Evolutionary conservation across 2,888 invertebrate species (phyloP).

Genomic region (Drosophila siamana): DNA sequence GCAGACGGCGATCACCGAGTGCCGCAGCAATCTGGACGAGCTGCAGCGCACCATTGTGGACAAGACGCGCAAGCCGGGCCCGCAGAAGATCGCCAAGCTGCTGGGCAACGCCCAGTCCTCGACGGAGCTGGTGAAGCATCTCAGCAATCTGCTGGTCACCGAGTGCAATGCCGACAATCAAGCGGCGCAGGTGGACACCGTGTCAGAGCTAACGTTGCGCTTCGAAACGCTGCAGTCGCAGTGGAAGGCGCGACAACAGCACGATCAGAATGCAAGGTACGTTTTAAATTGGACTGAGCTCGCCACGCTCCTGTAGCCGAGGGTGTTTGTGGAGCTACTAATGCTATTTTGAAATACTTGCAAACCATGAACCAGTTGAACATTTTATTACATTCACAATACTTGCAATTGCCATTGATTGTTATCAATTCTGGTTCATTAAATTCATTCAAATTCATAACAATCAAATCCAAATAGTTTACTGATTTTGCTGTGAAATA

Average conservation of each 20-base stretch:
- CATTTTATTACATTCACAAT: background rate
- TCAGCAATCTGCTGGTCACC: constrained; percentile 90
- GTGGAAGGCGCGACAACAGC: constrained; percentile 91
- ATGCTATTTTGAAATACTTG: constrained; percentile 34
- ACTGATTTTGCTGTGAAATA: no score
- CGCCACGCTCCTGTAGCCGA: no score
- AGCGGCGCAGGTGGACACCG: constrained; percentile 89
- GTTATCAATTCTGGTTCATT: background rate
- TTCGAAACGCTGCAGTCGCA: constrained; percentile 89
- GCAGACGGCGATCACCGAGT: constrained; percentile 90
- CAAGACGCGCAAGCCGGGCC: constrained; percentile 88
- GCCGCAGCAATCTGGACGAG: constrained; percentile 88
- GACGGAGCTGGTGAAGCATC: constrained; percentile 92
- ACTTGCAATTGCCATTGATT: background rate
- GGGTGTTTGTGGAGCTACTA: constrained; percentile 11
- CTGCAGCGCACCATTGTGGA: constrained; percentile 88
- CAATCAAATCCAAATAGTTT: no score
- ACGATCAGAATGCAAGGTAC: constrained; percentile 92
- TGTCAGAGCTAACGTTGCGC: constrained; percentile 88
- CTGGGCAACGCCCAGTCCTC: constrained; percentile 92
- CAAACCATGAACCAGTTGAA: constrained; percentile 30
- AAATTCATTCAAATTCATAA: background rate
- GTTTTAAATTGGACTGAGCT: constrained; percentile 58
- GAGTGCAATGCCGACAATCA: constrained; percentile 90
- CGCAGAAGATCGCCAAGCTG: constrained; percentile 91